Evolutionary conservation across 2,797 vertebrate genomes (phyloP).

Genomic region (Uromys caudimaculatus): DNA sequence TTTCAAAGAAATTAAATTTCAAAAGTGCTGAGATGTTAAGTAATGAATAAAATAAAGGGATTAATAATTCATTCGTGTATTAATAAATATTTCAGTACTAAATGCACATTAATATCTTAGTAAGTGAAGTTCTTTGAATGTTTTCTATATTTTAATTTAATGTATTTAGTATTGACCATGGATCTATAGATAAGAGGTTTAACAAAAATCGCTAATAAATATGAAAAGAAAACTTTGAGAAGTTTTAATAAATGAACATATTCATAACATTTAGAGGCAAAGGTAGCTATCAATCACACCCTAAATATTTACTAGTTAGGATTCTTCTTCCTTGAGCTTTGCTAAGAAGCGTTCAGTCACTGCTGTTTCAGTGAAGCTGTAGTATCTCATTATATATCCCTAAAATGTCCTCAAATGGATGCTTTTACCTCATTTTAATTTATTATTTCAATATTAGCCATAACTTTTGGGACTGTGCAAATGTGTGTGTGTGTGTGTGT

Average conservation of each 20-base stretch:
- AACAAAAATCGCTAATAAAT: constrained; percentile 61
- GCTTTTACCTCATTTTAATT: background rate
- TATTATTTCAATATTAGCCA: background rate
- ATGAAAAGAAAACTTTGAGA: constrained; percentile 60
- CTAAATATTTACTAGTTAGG: background rate
- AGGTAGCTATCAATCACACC: background rate
- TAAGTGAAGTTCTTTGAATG: constrained; percentile 65
- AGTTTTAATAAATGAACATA: constrained; percentile 61
- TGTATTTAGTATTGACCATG: constrained; percentile 51
- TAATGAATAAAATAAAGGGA: constrained; percentile 81
- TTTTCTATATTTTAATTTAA: constrained; percentile 68
- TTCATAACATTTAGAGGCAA: constrained; percentile 42
- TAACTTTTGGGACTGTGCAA: background rate
- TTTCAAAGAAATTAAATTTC: constrained; percentile 67
- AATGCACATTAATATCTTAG: constrained; percentile 60
- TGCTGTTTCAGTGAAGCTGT: background rate
- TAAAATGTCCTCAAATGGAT: constrained; percentile 1
- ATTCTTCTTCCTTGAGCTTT: constrained; percentile 1
- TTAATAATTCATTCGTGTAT: constrained; percentile 82
- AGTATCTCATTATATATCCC: background rate
- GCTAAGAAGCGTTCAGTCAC: background rate
- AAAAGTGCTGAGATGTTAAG: constrained; percentile 75
- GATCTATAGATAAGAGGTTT: constrained; percentile 50
- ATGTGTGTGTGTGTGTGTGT: background rate
- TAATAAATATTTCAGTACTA: constrained; percentile 82